These are phyloP conservation scores for Malurus leucopterus DNA, from an alignment of 2,797 vertebrate genomes.

Conservation along the genomic window DNA sequence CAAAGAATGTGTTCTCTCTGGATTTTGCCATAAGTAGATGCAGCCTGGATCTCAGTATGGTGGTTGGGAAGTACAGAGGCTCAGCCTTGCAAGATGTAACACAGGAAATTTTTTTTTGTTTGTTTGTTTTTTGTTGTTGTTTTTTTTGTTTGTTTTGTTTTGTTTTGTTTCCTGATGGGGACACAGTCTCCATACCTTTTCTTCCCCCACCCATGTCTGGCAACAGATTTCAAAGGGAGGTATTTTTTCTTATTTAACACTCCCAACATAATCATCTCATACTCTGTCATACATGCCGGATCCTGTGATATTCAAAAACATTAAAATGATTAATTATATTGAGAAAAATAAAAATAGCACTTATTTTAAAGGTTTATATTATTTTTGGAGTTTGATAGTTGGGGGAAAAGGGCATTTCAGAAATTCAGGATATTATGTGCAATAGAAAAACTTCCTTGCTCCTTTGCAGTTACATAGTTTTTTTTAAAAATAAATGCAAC, in stretches of 20 bases:
- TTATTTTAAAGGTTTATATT: background rate
- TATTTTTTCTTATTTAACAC: background rate
- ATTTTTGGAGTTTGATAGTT: background rate
- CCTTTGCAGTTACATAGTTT: background rate
- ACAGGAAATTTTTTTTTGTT: background rate
- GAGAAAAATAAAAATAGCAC: background rate
- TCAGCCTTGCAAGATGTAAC: background rate
- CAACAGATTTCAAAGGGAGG: background rate
- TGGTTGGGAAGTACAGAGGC: background rate
- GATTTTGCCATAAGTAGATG: background rate
- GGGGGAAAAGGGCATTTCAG: background rate
- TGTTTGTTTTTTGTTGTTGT: too few species aligned
- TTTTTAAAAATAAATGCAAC: background rate
- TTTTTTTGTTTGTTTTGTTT: accelerated
- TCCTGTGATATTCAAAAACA: background rate
- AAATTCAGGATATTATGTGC: background rate
- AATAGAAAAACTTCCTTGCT: background rate
- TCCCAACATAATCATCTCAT: background rate
- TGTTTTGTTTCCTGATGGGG: background rate
- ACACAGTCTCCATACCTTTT: background rate
- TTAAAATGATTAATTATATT: background rate
- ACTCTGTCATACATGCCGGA: background rate
- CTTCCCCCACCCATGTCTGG: background rate
- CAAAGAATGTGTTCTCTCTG: background rate
- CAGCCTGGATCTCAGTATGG: background rate